Conservation (phyloP, 2,888 invertebrate species). For the Hipparchia sbordonii region DNA sequence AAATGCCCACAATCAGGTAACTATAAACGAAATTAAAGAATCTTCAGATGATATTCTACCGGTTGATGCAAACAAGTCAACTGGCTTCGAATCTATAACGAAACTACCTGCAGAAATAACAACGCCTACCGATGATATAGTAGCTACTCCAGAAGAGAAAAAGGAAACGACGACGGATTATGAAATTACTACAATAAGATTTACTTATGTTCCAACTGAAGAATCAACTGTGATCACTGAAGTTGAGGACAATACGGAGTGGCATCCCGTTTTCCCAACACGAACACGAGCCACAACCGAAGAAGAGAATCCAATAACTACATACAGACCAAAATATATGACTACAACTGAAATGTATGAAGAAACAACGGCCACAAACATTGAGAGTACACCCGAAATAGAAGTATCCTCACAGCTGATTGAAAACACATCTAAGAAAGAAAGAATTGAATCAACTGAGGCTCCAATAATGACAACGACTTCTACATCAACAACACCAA, state of each 20-base stretch:
- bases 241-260: constrained; percentile 51
- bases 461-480: constrained; percentile 35
- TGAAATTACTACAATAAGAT: constrained; percentile 76
- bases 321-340: constrained; percentile 68
- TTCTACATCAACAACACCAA: constrained; percentile 37
- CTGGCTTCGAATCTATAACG: constrained; percentile 78
- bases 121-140: constrained; percentile 69
- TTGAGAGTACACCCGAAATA: constrained; percentile 59
- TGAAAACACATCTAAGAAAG: constrained; percentile 50
- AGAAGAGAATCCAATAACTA: constrained; percentile 64
- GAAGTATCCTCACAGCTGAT: constrained; percentile 66
- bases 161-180: constrained; percentile 60
- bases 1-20: constrained; percentile 49
- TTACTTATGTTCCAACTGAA: constrained; percentile 69
- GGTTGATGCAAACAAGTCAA: constrained; percentile 63
- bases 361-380: constrained; percentile 58
- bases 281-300: constrained; percentile 58
- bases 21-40: constrained; percentile 48
- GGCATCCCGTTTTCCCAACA: constrained; percentile 65
- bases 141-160: constrained; percentile 53
- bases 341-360: constrained; percentile 58
- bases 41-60: constrained; percentile 55
- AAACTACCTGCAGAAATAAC: constrained; percentile 73
- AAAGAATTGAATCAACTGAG: constrained; percentile 39
- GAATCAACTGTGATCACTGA: constrained; percentile 49